These are phyloP conservation scores for Xiphophorus maculatus DNA, from an alignment of 2,113 vertebrate genomes.

Conservation along the genomic window DNA sequence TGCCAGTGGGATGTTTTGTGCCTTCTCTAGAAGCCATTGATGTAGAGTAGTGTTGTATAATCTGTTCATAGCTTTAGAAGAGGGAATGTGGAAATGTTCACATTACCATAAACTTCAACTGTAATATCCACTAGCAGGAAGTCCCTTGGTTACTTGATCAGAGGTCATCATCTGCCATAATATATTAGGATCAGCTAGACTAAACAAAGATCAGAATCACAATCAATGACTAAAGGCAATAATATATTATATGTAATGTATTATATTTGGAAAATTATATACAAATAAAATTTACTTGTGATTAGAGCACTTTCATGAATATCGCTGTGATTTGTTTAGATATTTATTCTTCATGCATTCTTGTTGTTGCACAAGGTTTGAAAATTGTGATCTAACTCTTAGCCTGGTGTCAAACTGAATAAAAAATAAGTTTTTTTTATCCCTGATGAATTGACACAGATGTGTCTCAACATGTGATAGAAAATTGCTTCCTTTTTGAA, in stretches of 20 bases:
- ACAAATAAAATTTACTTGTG: no score
- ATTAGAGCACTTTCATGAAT: no score
- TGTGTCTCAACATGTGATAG: no score
- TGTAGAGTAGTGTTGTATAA: not conserved
- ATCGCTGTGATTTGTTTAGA: not conserved
- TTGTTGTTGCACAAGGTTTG: not conserved
- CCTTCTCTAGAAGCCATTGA: not conserved
- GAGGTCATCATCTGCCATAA: not conserved
- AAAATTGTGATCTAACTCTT: not conserved
- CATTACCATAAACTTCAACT: not conserved
- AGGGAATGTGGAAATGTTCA: not conserved
- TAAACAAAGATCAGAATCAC: not conserved
- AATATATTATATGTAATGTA: not conserved
- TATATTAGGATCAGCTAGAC: not conserved
- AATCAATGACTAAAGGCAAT: not conserved
- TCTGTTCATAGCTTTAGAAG: not conserved
- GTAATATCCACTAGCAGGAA: not conserved
- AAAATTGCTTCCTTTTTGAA: no score
- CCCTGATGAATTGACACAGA: not conserved
- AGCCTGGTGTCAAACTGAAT: not conserved
- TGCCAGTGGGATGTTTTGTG: not conserved
- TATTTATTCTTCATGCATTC: not conserved
- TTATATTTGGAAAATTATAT: not conserved
- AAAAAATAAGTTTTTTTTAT: no score
- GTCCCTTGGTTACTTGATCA: not conserved